Percentiles rank a stretch among this genome's conserved stretches.
Conservation (phyloP, 2,888 invertebrate species). For the Nomada ferruginata region DNA sequence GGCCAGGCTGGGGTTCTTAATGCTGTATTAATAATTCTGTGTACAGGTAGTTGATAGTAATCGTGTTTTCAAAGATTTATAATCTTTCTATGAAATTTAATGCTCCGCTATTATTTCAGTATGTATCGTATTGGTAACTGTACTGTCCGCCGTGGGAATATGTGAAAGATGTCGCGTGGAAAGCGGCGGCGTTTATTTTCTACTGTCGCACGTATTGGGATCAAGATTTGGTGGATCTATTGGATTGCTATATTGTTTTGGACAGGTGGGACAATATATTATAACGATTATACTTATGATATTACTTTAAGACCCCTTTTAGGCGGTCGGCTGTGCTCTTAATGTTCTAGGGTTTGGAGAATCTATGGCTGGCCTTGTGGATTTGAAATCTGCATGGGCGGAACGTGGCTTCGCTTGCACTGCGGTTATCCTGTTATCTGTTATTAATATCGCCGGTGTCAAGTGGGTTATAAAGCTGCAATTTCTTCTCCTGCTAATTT, state of each 20-base stretch:
- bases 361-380: conserved; percentile 94
- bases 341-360: conserved; percentile 99
- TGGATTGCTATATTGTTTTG: conserved; percentile 97
- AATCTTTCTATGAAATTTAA: neutral
- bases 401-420: conserved; percentile 94
- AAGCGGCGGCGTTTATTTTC: conserved; percentile 98
- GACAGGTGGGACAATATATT: conserved; percentile 88
- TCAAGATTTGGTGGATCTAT: conserved; percentile 96
- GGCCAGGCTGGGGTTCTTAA: conserved; percentile 94
- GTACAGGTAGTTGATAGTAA: conserved; percentile 87
- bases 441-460: conserved; percentile 97
- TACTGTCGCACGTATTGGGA: conserved; percentile 96
- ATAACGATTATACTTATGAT: conserved; percentile 14
- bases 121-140: conserved; percentile 95
- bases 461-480: conserved; percentile 99
- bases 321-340: conserved; percentile 98
- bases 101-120: conserved; percentile 86
- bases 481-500: conserved; percentile 93
- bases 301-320: conserved; percentile 74
- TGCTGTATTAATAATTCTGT: conserved; percentile 92
- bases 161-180: conserved; percentile 97
- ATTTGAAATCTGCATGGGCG: conserved; percentile 90
- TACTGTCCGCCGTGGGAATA: conserved; percentile 97
- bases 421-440: conserved; percentile 93
- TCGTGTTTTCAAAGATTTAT: neutral